A percentile compares a stretch with the other conserved stretches of the same genome.
phyloP scores from a whole-genome alignment of 53 echinoderm and acorn worm genomes.

The Hippasteria phrygiana region DNA sequence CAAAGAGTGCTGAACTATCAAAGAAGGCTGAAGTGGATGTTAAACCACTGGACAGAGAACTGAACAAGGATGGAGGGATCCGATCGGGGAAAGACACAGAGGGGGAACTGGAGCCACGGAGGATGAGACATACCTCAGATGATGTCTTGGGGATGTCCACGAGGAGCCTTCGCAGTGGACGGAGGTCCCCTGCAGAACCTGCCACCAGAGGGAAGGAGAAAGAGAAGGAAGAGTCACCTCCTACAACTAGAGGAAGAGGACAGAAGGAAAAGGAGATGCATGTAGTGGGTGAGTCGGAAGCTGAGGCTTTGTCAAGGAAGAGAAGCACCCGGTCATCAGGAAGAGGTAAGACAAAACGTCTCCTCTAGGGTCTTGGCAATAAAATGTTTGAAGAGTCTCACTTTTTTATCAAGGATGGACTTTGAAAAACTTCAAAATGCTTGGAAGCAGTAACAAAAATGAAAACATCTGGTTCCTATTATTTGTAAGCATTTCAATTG shows the following conservation, averaged over 20 bases:
- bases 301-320: slow-evolving; percentile 55
- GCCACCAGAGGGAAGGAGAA: neutral
- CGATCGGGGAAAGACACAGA: slow-evolving; percentile 7
- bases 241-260: slow-evolving; percentile 49
- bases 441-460: too few species aligned
- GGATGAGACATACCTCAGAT: slow-evolving; percentile 54
- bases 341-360: slow-evolving; percentile 43
- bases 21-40: neutral
- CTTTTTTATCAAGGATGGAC: too few species aligned
- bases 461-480: too few species aligned
- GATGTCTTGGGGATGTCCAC: slow-evolving; percentile 44
- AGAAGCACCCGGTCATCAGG: slow-evolving; percentile 71
- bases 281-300: slow-evolving; percentile 43
- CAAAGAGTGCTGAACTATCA: neutral
- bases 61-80: slow-evolving; percentile 19
- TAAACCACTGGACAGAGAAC: slow-evolving; percentile 13
- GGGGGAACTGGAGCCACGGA: slow-evolving; percentile 48
- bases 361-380: too few species aligned
- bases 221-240: slow-evolving; percentile 47
- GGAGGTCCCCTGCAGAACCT: slow-evolving; percentile 43
- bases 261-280: slow-evolving; percentile 50
- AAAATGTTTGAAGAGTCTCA: too few species aligned
- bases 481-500: too few species aligned
- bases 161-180: slow-evolving; percentile 48
- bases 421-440: too few species aligned